Base-by-base conservation (phyloP, 1,140 invertebrate genomes). In the Apis mellifera region DNA sequence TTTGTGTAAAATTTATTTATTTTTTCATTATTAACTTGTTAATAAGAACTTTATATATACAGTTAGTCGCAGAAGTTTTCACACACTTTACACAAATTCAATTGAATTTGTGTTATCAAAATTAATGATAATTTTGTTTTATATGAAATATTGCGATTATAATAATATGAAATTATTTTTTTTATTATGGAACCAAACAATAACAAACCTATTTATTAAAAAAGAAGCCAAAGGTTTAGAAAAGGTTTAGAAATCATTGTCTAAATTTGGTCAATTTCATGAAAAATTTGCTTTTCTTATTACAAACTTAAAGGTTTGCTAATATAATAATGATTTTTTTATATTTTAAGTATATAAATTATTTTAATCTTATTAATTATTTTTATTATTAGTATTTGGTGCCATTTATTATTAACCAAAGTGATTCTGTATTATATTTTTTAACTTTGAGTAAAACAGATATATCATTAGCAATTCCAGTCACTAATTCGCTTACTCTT, bases 401-500 rank as follows among this genome's bases (percentile, higher is more conserved):
- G 60, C 96, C 96, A 9, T 96, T 96, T 93, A 79, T 95, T 13
- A 87, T 97, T 4, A 97, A 97, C 91, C 96, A 97, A 90, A 89
- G 91, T 52, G 96, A 96, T 0, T 97, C 96, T 15, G 86, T 96
- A 0, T 83, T 96, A 12, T 97, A 96, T 91, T 95, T 96, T 84
- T 92, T 95, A 48, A 95, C 95, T 1, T 91, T 97, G 48, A 95
- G 95, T 89, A 92, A 91, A 70, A 93, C 95, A 21, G 96, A 96
- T 64, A 93, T 97, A 74, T 96, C 96, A 0, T 87, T 96, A 62
- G 95, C 96, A 3, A 95, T 97, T 64, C 96, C 96, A 12, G 94
- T 96, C 15, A 95, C 96, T 68, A 97, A 97, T 94, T 96, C 96
- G 7, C 91, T 97, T 21, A 96, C 96, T 15, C 97, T 97, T 90